Evolutionary conservation across 2,888 invertebrate genomes (phyloP), one percentile per base, ranked within the genome.

Genomic region (Xiphydria camelus): DNA sequence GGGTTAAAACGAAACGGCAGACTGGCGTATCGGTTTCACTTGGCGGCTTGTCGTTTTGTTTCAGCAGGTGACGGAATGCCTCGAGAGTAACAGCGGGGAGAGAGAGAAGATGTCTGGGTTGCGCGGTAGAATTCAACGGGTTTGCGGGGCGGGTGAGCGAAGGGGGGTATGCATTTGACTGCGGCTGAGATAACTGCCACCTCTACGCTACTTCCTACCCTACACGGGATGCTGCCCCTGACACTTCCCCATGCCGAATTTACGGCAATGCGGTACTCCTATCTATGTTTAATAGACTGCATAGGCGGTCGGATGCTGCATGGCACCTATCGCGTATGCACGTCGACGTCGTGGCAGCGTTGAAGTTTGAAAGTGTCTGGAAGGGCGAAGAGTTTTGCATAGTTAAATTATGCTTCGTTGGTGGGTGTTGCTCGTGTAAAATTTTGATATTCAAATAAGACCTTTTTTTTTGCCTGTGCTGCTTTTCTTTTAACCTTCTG

Each of bases 271-370:
- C 68, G 64, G 67, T 65, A 66, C 57, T 70, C 57, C 63, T 66
- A 67, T 69, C 69, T 67, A 68, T 68, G 64, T 68, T 68, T 66
- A 64, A 68, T 65, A 64, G 64, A 66, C 68, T 64, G 69, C 68
- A 69, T 64, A 61, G 66, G 59, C 53, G 57, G 55, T n/a, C 15
- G 37, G 10, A 5, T 9, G n/a, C n/a, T n/a, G 19, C 17, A 18
- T 18, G 19, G 19, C 34, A 15, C 18, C 4, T n/a, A n/a, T 23
- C n/a, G 23, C 23, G n/a, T n/a, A n/a, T n/a, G 23, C 23, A n/a
- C n/a, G 23, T 6, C n/a, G 23, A 23, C 7, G n/a, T 23, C 7
- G n/a, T 23, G n/a, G 6, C n/a, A n/a, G 7, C 7, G n/a, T 7
- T n/a, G 23, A 23, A n/a, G n/a, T n/a, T 23, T n/a, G n/a, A n/a